Evolutionary conservation across 2,797 vertebrate genomes (phyloP).

Genomic region (Tenualosa ilisha): DNA sequence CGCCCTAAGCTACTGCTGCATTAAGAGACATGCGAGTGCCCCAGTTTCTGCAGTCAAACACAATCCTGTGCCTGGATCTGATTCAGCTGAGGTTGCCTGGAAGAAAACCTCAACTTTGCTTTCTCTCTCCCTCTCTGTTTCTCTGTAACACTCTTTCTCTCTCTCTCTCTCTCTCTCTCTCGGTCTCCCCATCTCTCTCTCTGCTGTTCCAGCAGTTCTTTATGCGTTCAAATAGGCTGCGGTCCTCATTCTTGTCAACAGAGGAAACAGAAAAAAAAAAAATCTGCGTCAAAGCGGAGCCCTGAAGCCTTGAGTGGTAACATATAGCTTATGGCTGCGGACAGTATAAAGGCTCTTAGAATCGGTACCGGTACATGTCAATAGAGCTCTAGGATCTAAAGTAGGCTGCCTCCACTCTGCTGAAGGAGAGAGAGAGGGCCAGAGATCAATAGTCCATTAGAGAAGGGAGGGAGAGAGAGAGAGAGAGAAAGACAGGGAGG

Average conservation of each 20-base stretch:
- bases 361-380: neutral
- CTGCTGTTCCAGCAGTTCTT: neutral
- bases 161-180: neutral
- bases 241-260: neutral
- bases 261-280: neutral
- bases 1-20: neutral
- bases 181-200: neutral
- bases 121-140: neutral
- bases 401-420: neutral
- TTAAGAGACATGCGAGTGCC: constrained; percentile 5
- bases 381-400: neutral
- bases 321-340: neutral
- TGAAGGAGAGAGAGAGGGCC: neutral
- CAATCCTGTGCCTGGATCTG: neutral
- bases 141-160: neutral
- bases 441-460: constrained; percentile 32
- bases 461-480: neutral
- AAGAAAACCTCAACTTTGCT: neutral
- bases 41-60: neutral
- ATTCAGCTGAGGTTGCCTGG: neutral
- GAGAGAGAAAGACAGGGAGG: neutral
- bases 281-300: neutral
- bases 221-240: neutral
- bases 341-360: neutral
- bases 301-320: neutral